Base-by-base conservation (phyloP, 1,140 invertebrate species). In the Pissodes strobi region DNA sequence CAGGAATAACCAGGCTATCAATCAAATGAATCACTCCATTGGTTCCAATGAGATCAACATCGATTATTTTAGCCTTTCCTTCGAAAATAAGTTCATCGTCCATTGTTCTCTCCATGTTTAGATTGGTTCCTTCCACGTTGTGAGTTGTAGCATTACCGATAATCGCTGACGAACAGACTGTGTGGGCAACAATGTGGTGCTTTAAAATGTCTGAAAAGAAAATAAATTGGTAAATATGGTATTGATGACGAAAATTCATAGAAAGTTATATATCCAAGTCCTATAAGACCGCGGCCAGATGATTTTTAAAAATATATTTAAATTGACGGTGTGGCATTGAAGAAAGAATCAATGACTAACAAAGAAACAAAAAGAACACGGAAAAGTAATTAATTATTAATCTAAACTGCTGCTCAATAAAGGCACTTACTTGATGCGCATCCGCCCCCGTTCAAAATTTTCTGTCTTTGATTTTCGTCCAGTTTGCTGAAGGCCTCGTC, bases 21-120 rank as follows among this genome's bases (percentile, higher is more conserved):
- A 90, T 84, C 0, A 90, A 76, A 72, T 90, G 88, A 3, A 90
- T 79, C 0, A 90, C 84, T 17, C 89, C 89, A 74, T 90, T 89
- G 2, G 82, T 85, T 5, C 85, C 87, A 72, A 83, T 78, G n/a
- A 82, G 78, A 60, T 83, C 82, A 1, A 73, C 67, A 23, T 82
- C 76, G 5, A 77, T 60, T 23, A 83, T 76, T 68, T 79, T 79
- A 2, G 81, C 79, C 55, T 76, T 74, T 17, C 74, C 76, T 56
- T 83, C 82, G 18, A 83, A 77, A n/a, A 75, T 72, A 10, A 83
- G 71, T 21, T 75, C 78, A 37, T 82, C 78, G 18, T 82, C 78
- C 22, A 58, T 69, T 43, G 79, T 82, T 23, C 81, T 74, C 68
- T 84, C 82, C 22, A 89, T 72, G 15, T 81, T 77, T 10, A 89